These are phyloP conservation scores for Cecidostiba fungosa DNA, from an alignment of 2,888 invertebrate genomes.

Conservation along the genomic window DNA sequence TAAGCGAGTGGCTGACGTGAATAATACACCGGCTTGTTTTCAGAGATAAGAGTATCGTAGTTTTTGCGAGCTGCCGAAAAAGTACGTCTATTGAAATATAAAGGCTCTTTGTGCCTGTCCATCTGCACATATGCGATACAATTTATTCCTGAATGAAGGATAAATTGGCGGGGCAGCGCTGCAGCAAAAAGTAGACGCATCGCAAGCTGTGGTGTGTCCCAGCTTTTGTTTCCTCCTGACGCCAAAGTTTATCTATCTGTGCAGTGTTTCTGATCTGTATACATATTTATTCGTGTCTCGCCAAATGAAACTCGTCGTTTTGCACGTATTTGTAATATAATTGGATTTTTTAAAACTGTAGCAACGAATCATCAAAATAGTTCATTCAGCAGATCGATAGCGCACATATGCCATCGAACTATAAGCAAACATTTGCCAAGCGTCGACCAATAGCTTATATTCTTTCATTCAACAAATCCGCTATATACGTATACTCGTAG, in stretches of 20 bases:
- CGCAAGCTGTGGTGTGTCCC: neutral
- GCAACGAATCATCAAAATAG: constrained; percentile 8
- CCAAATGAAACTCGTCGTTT: too few relatives aligned
- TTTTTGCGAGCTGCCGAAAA: neutral
- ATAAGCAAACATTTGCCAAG: constrained; percentile 7
- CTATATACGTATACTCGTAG: neutral
- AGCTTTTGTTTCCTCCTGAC: neutral
- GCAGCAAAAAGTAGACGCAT: neutral
- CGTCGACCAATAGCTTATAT: neutral
- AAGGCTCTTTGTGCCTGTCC: neutral
- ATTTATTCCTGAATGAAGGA: neutral
- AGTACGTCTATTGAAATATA: too few relatives aligned
- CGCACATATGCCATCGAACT: neutral
- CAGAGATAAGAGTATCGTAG: neutral
- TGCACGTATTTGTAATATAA: too few relatives aligned
- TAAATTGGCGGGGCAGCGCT: neutral
- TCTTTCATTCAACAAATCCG: neutral
- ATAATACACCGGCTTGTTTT: too few relatives aligned
- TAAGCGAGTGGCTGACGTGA: too few relatives aligned
- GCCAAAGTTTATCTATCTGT: neutral
- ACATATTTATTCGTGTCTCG: neutral
- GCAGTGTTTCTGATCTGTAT: too few relatives aligned
- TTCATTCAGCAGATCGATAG: neutral
- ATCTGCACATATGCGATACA: neutral
- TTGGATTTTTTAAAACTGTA: too few relatives aligned